A percentile compares a stretch with the other conserved stretches of the same genome.
phyloP scores from a whole-genome alignment of 2,888 invertebrate species.

The Phyllotreta striolata region DNA sequence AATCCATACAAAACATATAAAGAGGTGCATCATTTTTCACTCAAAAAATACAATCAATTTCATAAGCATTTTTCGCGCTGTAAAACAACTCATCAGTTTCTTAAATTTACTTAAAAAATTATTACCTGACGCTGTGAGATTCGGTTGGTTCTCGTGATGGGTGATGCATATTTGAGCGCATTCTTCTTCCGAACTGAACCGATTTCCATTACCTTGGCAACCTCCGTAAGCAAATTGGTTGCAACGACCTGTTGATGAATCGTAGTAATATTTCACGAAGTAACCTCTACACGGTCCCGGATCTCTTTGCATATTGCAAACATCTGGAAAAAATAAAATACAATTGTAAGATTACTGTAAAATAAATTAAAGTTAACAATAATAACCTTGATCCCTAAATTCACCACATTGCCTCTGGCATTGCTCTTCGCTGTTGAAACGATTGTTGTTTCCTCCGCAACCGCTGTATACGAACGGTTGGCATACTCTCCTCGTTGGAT shows the following conservation, averaged over 20 bases:
- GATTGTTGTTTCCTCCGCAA: conserved; percentile 79
- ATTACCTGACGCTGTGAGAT: conserved; percentile 53
- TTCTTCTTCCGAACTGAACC: conserved; percentile 78
- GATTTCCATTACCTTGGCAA: conserved; percentile 84
- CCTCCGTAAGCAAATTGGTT: conserved; percentile 80
- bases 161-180: conserved; percentile 77
- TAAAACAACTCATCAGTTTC: background rate
- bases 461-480: conserved; percentile 73
- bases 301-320: conserved; percentile 73
- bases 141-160: conserved; percentile 65
- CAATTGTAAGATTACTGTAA: too few relatives aligned
- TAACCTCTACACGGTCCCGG: conserved; percentile 75
- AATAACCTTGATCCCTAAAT: conserved; percentile 73
- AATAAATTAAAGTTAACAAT: too few relatives aligned
- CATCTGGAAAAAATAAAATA: conserved; percentile 64
- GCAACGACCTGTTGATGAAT: conserved; percentile 69
- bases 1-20: too few relatives aligned
- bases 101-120: conserved; percentile 7
- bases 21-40: too few relatives aligned
- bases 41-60: conserved; percentile 8
- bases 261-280: conserved; percentile 76
- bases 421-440: conserved; percentile 77
- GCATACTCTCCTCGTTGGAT: conserved; percentile 65
- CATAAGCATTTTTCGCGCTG: background rate
- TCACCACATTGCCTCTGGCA: conserved; percentile 80